Conservation (phyloP, 2,113 vertebrate species). For the Oreocharis arfaki region DNA sequence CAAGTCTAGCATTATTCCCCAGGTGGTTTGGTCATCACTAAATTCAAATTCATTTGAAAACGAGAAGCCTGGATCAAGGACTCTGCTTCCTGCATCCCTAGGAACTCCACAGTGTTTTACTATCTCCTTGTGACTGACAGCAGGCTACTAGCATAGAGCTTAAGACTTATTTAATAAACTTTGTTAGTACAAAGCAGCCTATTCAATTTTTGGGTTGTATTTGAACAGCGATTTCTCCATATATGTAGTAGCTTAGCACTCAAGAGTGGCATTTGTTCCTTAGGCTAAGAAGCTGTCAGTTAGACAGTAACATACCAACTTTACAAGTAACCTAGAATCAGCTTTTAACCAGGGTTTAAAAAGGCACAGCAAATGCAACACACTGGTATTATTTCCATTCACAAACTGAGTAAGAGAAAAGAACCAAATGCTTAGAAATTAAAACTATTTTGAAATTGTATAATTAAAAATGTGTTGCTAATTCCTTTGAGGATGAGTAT, state of each 20-base stretch:
- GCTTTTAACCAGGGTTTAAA: not conserved
- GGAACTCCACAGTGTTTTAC: not conserved
- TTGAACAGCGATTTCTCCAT: not conserved
- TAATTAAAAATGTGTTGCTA: not conserved
- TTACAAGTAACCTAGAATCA: not conserved
- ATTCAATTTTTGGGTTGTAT: not conserved
- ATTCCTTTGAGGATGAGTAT: not conserved
- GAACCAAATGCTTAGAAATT: not conserved
- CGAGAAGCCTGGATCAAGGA: not conserved
- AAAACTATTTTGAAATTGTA: not conserved
- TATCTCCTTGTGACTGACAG: not conserved
- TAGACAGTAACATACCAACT: not conserved
- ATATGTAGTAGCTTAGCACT: not conserved
- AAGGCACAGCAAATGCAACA: not conserved
- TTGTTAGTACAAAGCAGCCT: not conserved
- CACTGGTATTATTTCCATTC: accelerated
- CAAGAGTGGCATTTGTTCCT: not conserved
- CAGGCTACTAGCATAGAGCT: not conserved
- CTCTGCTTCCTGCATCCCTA: not conserved
- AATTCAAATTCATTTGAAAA: not conserved
- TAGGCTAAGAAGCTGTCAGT: not conserved
- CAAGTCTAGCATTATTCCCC: not conserved
- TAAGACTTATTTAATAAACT: not conserved
- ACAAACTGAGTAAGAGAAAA: not conserved
- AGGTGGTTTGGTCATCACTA: not conserved